phyloP scores from a whole-genome alignment of 2,113 vertebrate genomes.

The Chinchilla lanigera region DNA sequence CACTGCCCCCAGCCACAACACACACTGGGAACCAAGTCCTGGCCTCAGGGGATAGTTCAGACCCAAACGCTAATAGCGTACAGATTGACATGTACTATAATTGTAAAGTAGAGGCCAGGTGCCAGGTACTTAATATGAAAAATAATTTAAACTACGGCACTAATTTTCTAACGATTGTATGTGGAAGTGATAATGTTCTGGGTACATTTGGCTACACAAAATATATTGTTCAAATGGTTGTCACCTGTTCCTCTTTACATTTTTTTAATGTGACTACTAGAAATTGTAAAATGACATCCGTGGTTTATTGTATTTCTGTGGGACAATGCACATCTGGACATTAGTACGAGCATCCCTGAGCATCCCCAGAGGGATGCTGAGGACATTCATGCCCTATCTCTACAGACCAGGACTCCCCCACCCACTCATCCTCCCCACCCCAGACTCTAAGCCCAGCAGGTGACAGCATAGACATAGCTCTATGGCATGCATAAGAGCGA shows the following conservation, averaged over 20 bases:
- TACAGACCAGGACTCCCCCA: neutral
- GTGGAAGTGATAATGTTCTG: neutral
- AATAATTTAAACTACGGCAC: neutral
- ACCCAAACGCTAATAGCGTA: neutral
- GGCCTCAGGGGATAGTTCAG: too few species aligned
- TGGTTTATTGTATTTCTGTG: neutral
- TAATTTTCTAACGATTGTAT: constrained; percentile 18
- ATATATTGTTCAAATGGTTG: constrained; percentile 3
- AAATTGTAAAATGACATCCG: neutral
- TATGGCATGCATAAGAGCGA: neutral
- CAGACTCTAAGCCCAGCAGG: neutral
- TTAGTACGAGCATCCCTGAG: neutral
- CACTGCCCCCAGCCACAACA: too few species aligned
- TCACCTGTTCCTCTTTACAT: neutral
- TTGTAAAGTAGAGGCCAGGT: neutral
- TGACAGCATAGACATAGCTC: neutral
- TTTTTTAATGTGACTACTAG: neutral
- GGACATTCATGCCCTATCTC: neutral
- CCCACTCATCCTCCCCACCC: neutral
- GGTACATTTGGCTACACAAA: neutral
- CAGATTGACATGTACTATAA: neutral
- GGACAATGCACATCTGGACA: neutral
- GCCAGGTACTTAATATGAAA: neutral
- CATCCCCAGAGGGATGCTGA: neutral
- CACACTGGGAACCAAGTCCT: neutral